Evolutionary conservation across 2,888 invertebrate genomes (phyloP), one percentile per base, ranked within the genome.

Genomic region (Xylota sylvarum): DNA sequence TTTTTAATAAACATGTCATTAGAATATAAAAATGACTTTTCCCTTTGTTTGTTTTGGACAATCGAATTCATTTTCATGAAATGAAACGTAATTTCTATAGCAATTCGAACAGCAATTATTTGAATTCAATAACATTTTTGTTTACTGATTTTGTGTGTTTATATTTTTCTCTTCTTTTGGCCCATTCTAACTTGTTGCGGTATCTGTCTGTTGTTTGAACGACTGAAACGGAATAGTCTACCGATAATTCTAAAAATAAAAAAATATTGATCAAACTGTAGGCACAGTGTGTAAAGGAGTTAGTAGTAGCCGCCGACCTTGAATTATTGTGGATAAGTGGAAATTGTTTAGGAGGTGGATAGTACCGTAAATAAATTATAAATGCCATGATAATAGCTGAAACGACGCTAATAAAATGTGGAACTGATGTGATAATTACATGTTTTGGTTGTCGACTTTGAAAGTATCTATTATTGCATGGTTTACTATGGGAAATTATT

Each of bases 181-280:
- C 48, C 48, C 4, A 32, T 46, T 43, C 35, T 23, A 46, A 48
- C 37, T 14, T 62, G 62, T 30, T 60, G 60, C 50, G 7, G n/a
- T 4, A 17, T 6, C 14, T 19, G n/a, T n/a, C n/a, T 32, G 14
- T 40, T 46, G 32, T 58, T 19, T 14, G 23, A 58, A 58, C 32
- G 32, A 35, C 14, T 52, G 27, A 40, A 62, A 50, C 17, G 35
- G 7, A 30, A 17, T 37, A 35, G 52, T 43, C 37, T 72, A 27
- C 30, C 30, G 14, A 37, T 40, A 30, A 9, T 60, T 48, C 60
- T 73, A 50, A 40, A 40, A 40, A 69, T 55, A 69, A 70, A 58
- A 17, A 14, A 55, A 32, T 46, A 74, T 62, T 60, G 62, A 73
- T 62, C 50, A 37, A 40, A 19, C 27, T 50, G 60, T 50, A 17